Evolutionary conservation across 2,797 vertebrate genomes (phyloP).

Genomic region (Cebuella pygmaea): DNA sequence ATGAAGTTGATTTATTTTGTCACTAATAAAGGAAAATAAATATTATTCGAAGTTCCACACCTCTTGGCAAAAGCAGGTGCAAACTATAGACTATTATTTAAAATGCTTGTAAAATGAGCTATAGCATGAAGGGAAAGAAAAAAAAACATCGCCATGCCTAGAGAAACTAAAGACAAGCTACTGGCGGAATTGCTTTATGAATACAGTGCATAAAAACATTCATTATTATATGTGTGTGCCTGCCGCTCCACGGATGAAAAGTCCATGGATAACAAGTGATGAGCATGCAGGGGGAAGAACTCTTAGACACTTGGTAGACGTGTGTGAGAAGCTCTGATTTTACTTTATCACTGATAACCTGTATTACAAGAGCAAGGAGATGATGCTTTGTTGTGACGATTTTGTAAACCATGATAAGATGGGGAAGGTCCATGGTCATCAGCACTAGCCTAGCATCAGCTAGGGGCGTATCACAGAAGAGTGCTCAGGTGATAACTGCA

Average conservation of each 20-base stretch:
- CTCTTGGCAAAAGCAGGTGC: not conserved
- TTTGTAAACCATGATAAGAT: not conserved
- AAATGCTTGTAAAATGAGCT: constrained; percentile 23
- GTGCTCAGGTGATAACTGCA: fast-evolving
- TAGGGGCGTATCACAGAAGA: not conserved
- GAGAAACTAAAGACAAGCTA: not conserved
- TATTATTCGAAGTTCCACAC: not conserved
- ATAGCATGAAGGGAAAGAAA: not conserved
- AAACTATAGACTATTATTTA: constrained; percentile 30
- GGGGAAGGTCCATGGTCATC: not conserved
- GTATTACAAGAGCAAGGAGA: not conserved
- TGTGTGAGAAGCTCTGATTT: not conserved
- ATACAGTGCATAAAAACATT: fast-evolving
- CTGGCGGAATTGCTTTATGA: not conserved
- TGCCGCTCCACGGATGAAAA: not conserved
- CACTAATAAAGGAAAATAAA: not conserved
- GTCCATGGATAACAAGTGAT: not conserved
- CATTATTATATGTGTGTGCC: fast-evolving
- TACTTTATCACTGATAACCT: not conserved
- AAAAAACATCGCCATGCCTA: not conserved
- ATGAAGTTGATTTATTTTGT: constrained; percentile 11
- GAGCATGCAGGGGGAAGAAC: fast-evolving
- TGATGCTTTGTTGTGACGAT: not conserved
- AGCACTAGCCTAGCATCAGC: too few relatives aligned
- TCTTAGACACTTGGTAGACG: not conserved